Conservation (phyloP, 2,113 vertebrate species). For the Oryzias woworae region DNA sequence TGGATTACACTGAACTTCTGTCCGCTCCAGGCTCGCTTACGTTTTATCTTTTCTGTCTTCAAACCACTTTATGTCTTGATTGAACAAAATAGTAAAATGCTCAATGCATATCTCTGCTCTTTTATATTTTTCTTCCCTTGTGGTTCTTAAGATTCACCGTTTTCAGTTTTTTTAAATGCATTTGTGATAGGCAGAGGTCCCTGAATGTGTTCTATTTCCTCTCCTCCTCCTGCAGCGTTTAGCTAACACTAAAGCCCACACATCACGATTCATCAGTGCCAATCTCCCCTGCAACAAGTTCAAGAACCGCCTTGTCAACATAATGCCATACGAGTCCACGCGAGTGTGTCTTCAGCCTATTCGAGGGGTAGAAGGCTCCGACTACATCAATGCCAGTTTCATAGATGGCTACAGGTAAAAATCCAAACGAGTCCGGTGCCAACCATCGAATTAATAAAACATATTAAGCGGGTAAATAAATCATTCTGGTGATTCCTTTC, state of each 20-base stretch:
- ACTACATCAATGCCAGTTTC: slow-evolving; percentile 99
- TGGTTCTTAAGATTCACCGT: slow-evolving; percentile 7
- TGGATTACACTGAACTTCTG: slow-evolving; percentile 40
- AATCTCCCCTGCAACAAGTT: slow-evolving; percentile 99
- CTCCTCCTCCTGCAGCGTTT: slow-evolving; percentile 82
- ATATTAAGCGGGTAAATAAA: not conserved
- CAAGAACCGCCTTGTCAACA: slow-evolving; percentile 99
- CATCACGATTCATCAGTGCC: slow-evolving; percentile 99
- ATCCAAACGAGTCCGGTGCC: not conserved
- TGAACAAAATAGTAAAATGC: slow-evolving; percentile 3
- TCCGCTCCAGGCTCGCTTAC: slow-evolving; percentile 16
- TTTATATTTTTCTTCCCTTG: not conserved
- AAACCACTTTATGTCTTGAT: slow-evolving; percentile 18
- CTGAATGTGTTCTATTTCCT: not conserved
- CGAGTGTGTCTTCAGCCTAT: slow-evolving; percentile 97
- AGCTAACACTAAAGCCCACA: slow-evolving; percentile 98
- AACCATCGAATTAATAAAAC: not conserved
- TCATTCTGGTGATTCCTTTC: not conserved
- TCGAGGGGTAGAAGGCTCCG: slow-evolving; percentile 96
- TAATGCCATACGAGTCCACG: slow-evolving; percentile 99
- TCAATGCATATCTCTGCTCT: too few relatives aligned
- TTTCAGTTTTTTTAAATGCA: slow-evolving; percentile 20
- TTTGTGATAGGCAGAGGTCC: slow-evolving; percentile 4
- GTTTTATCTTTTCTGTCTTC: slow-evolving; percentile 36
- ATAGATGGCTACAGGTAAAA: slow-evolving; percentile 97